Evolutionary conservation across 2,797 vertebrate genomes (phyloP), one percentile per base, ranked within the genome.

Genomic region (Rhinatrema bivittatum): DNA sequence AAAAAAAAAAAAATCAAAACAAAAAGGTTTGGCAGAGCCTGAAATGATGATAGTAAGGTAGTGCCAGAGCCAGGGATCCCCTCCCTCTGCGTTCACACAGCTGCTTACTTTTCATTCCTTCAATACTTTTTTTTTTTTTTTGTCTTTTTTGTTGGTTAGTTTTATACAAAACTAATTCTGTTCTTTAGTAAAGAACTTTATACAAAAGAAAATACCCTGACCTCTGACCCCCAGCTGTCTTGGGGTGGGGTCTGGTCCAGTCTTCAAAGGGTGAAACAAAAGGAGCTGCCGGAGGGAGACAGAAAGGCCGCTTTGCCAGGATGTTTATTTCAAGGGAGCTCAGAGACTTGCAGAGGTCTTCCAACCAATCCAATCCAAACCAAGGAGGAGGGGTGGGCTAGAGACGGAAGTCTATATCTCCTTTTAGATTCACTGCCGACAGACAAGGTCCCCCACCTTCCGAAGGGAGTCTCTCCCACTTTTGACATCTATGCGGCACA

Each of bases 151-250:
- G 34, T 37, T 57, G 64, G 49, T 52, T 52, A 36, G 18, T 83
- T 84, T 79, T 68, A 72, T 86, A 83, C 70, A 86, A 86, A 86
- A 86, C 79, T 86, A 86, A 74, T 82, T 82, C 62, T 79, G 72
- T 78, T 78, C 74, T 85, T 80, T 78, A 79, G 78, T 76, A 82
- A 85, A 83, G 84, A 85, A 79, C 78, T 70, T 84, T 78, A 72
- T 82, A 84, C 79, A 83, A 84, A 18, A 85, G 79, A 86, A 85
- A 83, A 81, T 78, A 82, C 82, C 82, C 68, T 75, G 74, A n/a
- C n/a, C n/a, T n/a, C n/a, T n/a, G n/a, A n/a, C n/a, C n/a, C n/a
- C n/a, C n/a, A n/a, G n/a, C n/a, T n/a, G n/a, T 39, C 29, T 25
- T 21, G 18, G 16, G 40, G 24, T 15, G 11, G 36, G 25, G 26